Evolutionary conservation across 2,888 invertebrate species (phyloP), one percentile per base, ranked within the genome.

Genomic region (Ypsolopha scabrella): DNA sequence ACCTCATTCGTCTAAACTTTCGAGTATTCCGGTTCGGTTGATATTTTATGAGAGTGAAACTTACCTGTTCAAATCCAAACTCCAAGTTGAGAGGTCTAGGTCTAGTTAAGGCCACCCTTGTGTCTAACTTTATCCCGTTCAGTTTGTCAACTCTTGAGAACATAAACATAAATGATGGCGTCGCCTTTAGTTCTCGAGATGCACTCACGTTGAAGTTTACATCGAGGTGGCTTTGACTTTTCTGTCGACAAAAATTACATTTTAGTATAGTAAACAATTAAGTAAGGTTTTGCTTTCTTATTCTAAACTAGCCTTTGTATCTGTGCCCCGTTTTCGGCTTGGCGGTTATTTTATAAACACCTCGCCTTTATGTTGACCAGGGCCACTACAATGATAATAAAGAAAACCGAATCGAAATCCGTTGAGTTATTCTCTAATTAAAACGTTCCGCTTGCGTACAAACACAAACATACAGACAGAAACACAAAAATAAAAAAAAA

Each of bases 141-240:
- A 89, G 83, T 14, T 88, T 88, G 54, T 89, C 88, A 1, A 90
- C 87, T 39, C 90, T 88, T 0, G 88, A 87, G 61, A 92, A 88
- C 6, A 88, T 78, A 50, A 91, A 81, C 24, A 90, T 87, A 24
- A 94, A 89, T 4, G 91, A 90, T 33, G 92, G 89, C 37, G 83
- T 80, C 0, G 87, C 72, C 57, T 90, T 88, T 44, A 80, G 79
- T 45, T 90, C 88, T 0, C 90, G 89, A 4, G 90, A 91, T 9
- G 92, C 88, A 55, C 92, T 92, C 41, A 94, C 87, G 58, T 92
- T 92, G 43, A 92, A 77, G n/a, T 89, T 88, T 14, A 91, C 77
- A 65, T 95, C 94, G 0, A 92, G 74, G 59, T 94, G 94, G 11
- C 89, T 91, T 61, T 91, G 88, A 1, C 92, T 89, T 74, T 90